Conservation (phyloP, 2,113 vertebrate species). For the Stegostoma tigrinum region DNA sequence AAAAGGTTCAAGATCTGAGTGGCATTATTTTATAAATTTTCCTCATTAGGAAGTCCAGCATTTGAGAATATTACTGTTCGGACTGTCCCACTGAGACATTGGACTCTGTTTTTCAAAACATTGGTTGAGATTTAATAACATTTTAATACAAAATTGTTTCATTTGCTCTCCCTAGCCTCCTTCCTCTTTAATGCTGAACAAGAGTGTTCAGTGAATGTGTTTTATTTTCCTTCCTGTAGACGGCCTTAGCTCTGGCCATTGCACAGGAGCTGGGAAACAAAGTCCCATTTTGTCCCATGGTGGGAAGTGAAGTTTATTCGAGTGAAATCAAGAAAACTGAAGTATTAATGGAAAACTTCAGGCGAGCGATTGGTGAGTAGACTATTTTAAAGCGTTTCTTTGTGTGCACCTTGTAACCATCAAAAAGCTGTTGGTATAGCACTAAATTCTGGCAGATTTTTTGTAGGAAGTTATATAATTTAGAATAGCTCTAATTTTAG, state of each 20-base stretch:
- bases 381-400: neutral
- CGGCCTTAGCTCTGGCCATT: constrained; percentile 86
- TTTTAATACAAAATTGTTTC: neutral
- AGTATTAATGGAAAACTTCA: constrained; percentile 97
- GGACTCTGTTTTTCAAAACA: neutral
- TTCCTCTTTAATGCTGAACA: neutral
- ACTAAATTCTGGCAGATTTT: neutral
- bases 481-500: constrained; percentile 41
- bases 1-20: no score
- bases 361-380: constrained; percentile 87
- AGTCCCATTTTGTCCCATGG: constrained; percentile 97
- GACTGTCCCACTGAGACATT: neutral
- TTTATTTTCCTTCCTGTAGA: constrained; percentile 55
- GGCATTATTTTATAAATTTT: neutral
- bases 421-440: constrained; percentile 44
- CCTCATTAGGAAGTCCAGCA: neutral
- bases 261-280: constrained; percentile 96
- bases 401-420: constrained; percentile 40
- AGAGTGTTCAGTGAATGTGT: neutral
- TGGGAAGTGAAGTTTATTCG: constrained; percentile 96
- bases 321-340: constrained; percentile 98
- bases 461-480: neutral
- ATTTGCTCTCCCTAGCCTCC: neutral
- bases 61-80: neutral
- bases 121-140: neutral